Percentiles rank a stretch among this genome's conserved stretches.
These are phyloP conservation scores for Phoenicopterus ruber DNA, from an alignment of 2,113 vertebrate species.

Conservation along the genomic window DNA sequence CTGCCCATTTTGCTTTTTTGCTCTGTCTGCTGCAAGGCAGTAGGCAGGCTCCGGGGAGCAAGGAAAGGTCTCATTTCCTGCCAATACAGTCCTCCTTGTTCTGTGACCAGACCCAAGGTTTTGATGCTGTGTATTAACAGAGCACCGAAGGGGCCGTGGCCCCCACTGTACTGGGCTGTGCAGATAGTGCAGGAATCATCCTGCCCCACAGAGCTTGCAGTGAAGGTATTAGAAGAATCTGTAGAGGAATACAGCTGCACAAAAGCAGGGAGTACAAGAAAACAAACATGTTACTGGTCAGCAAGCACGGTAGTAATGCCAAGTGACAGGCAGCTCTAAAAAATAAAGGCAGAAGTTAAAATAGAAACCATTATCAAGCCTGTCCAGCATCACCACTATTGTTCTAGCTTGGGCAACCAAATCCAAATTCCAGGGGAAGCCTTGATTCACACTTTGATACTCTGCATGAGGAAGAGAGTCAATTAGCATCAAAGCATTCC, in stretches of 20 bases:
- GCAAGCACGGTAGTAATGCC: background rate
- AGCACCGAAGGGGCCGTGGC: background rate
- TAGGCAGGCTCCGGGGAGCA: background rate
- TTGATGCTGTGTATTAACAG: background rate
- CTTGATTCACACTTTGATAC: constrained; percentile 8
- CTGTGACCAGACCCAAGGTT: background rate
- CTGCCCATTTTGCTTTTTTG: background rate
- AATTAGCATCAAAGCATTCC: constrained; percentile 30
- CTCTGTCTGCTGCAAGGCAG: background rate
- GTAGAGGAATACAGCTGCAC: background rate
- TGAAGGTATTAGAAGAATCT: background rate
- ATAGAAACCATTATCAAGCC: constrained; percentile 15
- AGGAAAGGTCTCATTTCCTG: constrained; percentile 6
- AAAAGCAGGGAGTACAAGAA: background rate
- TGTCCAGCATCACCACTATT: constrained; percentile 3
- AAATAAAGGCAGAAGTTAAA: constrained; percentile 46
- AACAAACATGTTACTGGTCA: background rate
- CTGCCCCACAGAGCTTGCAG: background rate
- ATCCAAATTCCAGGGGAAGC: constrained; percentile 15
- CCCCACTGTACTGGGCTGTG: background rate
- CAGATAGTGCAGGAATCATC: background rate
- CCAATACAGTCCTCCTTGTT: background rate
- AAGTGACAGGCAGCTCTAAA: constrained; percentile 21
- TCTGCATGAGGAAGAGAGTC: constrained; percentile 38
- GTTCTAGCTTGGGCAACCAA: constrained; percentile 18